Evolutionary conservation across 1,140 invertebrate genomes (phyloP), one percentile per base, ranked within the genome.

Genomic region (Neodiprion lecontei): DNA sequence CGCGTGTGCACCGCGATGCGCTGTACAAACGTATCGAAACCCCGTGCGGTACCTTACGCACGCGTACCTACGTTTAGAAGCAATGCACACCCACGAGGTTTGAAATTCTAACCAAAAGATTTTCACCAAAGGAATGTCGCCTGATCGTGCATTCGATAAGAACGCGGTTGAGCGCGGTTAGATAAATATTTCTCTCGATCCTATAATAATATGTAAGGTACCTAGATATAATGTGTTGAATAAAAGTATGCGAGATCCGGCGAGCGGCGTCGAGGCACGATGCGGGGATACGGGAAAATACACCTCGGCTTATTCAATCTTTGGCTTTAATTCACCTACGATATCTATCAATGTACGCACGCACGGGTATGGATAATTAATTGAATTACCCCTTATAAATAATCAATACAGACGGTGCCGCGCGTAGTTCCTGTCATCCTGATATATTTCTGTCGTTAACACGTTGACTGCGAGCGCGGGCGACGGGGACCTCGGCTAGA

Each of bases 101-200:
- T 61, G 53, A 61, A 61, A 61, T 61, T 61, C 53, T 61, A 61
- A 61, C 53, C 53, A 61, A 61, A 61, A 61, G 53, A 61, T 61
- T 61, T 61, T 61, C 53, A 61, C 53, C 53, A 61, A 61, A 61
- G 53, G 53, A 61, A 61, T 61, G 53, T 61, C 53, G 53, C 53
- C n/a, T 61, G 53, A 61, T 61, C 53, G 53, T 14, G 53, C 11
- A 61, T 40, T 12, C 53, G 53, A 61, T 61, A 61, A 61, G 28
- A 40, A 40, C 28, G 28, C n/a, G 53, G 53, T 40, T 9, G 53
- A 61, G 28, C 53, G 53, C 53, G 53, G 53, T 61, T 61, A 9
- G 4, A 61, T 17, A 61, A 61, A 61, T 61, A 61, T 61, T 40
- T 61, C n/a, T 61, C 53, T 61, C 28, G 28, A 40, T 40, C 28